A percentile compares a stretch with the other conserved stretches of the same genome.
These are phyloP conservation scores for Gorsachius magnificus DNA, from an alignment of 2,797 vertebrate genomes.

Conservation along the genomic window DNA sequence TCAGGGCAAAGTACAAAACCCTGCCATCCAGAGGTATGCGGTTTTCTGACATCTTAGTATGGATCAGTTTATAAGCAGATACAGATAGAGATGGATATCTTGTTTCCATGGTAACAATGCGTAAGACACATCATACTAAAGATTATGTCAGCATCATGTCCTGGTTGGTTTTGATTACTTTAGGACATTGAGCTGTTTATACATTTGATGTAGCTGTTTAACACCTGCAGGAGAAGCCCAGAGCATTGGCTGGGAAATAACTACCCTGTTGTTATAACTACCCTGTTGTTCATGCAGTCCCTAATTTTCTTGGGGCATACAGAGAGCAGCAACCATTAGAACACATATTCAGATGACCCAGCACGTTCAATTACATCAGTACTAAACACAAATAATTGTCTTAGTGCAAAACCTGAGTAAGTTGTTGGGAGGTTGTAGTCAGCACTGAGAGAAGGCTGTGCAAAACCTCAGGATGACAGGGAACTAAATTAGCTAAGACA, in stretches of 20 bases:
- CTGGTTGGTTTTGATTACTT: not conserved
- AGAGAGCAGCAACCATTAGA: not conserved
- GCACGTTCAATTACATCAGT: not conserved
- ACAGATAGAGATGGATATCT: not conserved
- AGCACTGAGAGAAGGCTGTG: not conserved
- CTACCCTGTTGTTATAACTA: not conserved
- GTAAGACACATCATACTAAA: not conserved
- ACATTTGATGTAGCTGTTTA: not conserved
- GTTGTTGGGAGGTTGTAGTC: not conserved
- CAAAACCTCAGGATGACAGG: not conserved
- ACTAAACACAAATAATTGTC: not conserved
- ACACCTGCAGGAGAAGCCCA: not conserved
- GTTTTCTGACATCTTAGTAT: not conserved
- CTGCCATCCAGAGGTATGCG: not conserved
- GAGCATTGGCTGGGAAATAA: not conserved
- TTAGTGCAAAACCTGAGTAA: not conserved
- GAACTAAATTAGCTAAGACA: not conserved
- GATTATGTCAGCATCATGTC: not conserved
- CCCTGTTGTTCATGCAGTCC: not conserved
- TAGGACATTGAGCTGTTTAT: not conserved
- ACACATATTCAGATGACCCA: not conserved
- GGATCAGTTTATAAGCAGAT: not conserved
- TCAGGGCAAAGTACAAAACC: not conserved
- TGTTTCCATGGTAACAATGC: slow-evolving; percentile 15
- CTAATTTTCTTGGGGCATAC: not conserved